Percentiles rank a stretch among this genome's conserved stretches.
Evolutionary conservation across 2,888 invertebrate genomes (phyloP).

Genomic region (Prosopocoilus inquinatus): DNA sequence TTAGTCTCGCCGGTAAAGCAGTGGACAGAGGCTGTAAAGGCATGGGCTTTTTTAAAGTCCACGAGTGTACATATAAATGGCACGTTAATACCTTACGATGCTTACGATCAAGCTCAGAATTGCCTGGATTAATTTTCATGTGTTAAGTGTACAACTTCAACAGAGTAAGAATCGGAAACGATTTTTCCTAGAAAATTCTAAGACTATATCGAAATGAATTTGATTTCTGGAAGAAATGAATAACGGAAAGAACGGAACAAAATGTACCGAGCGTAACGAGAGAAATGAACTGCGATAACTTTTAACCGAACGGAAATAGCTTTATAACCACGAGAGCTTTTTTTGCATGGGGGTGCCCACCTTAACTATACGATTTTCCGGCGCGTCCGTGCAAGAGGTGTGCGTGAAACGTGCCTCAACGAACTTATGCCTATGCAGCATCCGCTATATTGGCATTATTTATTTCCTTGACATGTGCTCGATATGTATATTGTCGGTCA

Average conservation of each 20-base stretch:
- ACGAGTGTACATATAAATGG: too few species aligned
- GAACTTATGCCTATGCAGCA: conserved; percentile 38
- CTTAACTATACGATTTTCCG: conserved; percentile 19
- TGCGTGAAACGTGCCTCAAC: conserved; percentile 35
- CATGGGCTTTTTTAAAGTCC: too few species aligned
- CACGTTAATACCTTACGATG: too few species aligned
- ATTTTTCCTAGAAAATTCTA: too few species aligned
- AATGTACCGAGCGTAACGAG: not conserved
- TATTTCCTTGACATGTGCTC: conserved; percentile 50
- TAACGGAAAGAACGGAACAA: not conserved
- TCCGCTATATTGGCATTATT: conserved; percentile 47
- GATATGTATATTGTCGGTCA: conserved; percentile 52
- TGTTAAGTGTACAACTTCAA: too few species aligned
- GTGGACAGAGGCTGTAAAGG: too few species aligned
- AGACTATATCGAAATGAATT: too few species aligned
- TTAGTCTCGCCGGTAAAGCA: too few species aligned
- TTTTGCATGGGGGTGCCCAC: conserved; percentile 26
- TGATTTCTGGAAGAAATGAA: not conserved
- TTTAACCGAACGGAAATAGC: conserved; percentile 32
- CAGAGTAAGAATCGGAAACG: too few species aligned
- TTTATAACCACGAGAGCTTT: conserved; percentile 33
- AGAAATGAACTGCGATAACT: conserved; percentile 33
- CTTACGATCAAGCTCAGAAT: too few species aligned
- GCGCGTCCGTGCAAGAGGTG: conserved; percentile 32
- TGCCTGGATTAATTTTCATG: too few species aligned